Evolutionary conservation across 2,888 invertebrate genomes (phyloP).

Genomic region (Bibio marci): DNA sequence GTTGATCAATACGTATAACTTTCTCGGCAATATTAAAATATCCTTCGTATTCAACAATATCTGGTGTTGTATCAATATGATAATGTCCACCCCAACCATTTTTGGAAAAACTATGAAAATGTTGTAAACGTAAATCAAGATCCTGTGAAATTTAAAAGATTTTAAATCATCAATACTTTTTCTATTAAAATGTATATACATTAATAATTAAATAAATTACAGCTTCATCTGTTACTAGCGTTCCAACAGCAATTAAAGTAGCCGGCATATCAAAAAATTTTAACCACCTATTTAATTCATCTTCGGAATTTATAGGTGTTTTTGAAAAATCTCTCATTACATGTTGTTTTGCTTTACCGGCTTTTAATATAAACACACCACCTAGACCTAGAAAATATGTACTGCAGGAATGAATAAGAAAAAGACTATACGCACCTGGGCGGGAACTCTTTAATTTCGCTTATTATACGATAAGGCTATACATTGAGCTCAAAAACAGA

Average conservation of each 20-base stretch:
- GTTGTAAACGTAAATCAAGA: slow-evolving; percentile 80
- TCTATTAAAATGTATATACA: background rate
- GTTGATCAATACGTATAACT: slow-evolving; percentile 60
- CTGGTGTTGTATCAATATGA: slow-evolving; percentile 87
- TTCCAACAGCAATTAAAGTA: slow-evolving; percentile 75
- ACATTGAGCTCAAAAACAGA: background rate
- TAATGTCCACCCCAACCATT: slow-evolving; percentile 88
- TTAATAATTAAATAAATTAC: slow-evolving; percentile 30
- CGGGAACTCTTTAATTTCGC: slow-evolving; percentile 7
- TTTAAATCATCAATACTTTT: too few species aligned
- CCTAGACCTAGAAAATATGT: slow-evolving; percentile 48
- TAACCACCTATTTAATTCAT: slow-evolving; percentile 72
- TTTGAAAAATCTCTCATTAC: slow-evolving; percentile 90
- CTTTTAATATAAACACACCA: slow-evolving; percentile 69
- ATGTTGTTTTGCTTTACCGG: slow-evolving; percentile 76
- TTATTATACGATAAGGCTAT: background rate
- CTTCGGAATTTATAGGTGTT: slow-evolving; percentile 50
- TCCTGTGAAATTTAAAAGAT: slow-evolving; percentile 38
- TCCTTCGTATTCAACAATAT: slow-evolving; percentile 71
- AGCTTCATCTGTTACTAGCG: slow-evolving; percentile 69
- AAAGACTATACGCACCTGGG: slow-evolving; percentile 5
- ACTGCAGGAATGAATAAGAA: background rate
- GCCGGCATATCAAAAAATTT: slow-evolving; percentile 82
- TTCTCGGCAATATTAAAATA: slow-evolving; percentile 67
- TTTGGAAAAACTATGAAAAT: slow-evolving; percentile 83